Conservation (phyloP, 2,888 invertebrate species). For the Mesorhabditis sp. region DNA sequence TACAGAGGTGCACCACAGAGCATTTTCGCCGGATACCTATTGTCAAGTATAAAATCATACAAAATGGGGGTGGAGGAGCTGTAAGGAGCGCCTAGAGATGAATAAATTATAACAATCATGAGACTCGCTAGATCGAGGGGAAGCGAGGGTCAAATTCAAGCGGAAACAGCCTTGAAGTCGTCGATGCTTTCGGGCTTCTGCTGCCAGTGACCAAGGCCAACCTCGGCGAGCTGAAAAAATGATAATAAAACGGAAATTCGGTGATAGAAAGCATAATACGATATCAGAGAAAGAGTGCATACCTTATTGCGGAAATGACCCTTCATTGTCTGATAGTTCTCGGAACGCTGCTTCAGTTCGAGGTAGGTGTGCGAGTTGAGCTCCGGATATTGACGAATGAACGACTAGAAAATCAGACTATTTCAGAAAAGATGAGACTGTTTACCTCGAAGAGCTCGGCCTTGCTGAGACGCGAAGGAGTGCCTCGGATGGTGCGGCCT, state of each 20-base stretch:
- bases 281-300: neutral
- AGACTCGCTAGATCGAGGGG: no score
- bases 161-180: constrained; percentile 20
- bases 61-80: no score
- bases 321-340: neutral
- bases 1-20: no score
- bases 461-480: neutral
- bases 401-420: neutral
- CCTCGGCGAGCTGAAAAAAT: constrained; percentile 19
- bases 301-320: neutral
- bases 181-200: constrained; percentile 22
- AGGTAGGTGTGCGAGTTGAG: neutral
- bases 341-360: neutral
- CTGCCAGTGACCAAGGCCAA: constrained; percentile 33
- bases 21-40: no score
- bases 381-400: neutral
- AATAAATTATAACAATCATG: no score
- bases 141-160: no score
- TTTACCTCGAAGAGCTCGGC: constrained; percentile 2
- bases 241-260: no score
- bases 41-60: no score
- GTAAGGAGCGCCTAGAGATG: no score
- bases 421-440: no score
- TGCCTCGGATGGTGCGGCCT: neutral
- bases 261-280: no score